Evolutionary conservation across 2,113 vertebrate genomes (phyloP).

Genomic region (Dinomys branickii): DNA sequence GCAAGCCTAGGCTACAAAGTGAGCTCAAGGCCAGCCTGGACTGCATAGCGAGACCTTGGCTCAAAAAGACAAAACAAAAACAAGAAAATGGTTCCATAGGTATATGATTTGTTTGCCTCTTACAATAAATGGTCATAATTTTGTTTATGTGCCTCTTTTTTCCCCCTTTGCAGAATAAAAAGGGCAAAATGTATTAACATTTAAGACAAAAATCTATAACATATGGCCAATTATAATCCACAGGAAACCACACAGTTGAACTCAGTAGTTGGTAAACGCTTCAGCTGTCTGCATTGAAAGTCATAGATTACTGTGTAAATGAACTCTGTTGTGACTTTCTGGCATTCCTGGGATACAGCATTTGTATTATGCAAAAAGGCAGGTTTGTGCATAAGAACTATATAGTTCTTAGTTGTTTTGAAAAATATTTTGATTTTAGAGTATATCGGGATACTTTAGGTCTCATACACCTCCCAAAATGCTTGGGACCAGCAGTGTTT

Average conservation of each 20-base stretch:
- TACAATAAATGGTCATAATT: background rate
- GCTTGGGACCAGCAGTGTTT: background rate
- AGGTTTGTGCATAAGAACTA: constrained; percentile 11
- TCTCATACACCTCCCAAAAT: background rate
- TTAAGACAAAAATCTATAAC: background rate
- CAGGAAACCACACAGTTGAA: background rate
- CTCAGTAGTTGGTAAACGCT: constrained; percentile 15
- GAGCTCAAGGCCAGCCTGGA: too few relatives aligned
- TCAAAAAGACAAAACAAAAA: too few relatives aligned
- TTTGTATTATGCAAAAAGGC: background rate
- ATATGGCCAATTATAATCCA: background rate
- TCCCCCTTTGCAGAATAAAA: background rate
- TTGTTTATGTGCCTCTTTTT: background rate
- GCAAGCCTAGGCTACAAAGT: too few relatives aligned
- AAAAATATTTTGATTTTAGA: background rate
- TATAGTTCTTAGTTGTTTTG: background rate
- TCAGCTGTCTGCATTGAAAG: background rate
- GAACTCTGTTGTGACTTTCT: background rate
- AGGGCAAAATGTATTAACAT: constrained; percentile 26
- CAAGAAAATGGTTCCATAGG: background rate
- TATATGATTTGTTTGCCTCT: constrained; percentile 34
- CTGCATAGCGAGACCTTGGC: too few relatives aligned
- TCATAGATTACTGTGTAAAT: background rate
- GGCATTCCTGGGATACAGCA: background rate
- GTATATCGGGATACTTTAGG: background rate